A percentile compares a stretch with the other conserved stretches of the same genome.
These are phyloP conservation scores for Polylopha cassiicola DNA, from an alignment of 2,888 invertebrate species.

Conservation along the genomic window DNA sequence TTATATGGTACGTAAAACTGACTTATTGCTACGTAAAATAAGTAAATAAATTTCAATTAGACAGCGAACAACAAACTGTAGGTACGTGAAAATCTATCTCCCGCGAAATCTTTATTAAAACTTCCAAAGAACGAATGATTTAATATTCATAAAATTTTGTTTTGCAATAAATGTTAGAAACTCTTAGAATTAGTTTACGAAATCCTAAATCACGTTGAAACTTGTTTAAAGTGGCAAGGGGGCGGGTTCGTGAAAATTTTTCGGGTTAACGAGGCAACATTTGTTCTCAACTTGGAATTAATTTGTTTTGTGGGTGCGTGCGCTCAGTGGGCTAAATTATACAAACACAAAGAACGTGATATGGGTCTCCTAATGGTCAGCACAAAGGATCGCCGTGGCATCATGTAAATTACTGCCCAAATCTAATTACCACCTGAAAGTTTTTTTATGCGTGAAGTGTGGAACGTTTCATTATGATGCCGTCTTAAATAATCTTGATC, in stretches of 20 bases:
- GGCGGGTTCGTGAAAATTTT: slow-evolving; percentile 34
- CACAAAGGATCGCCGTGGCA: slow-evolving; percentile 50
- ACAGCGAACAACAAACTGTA: slow-evolving; percentile 1
- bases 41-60: no score
- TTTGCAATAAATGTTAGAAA: slow-evolving; percentile 18
- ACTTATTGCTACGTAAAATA: no score
- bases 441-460: slow-evolving; percentile 19
- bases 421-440: slow-evolving; percentile 46
- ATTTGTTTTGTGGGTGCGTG: slow-evolving; percentile 51
- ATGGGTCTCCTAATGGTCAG: slow-evolving; percentile 57
- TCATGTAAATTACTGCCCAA: slow-evolving; percentile 48
- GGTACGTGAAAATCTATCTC: slow-evolving; percentile 9
- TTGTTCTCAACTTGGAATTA: slow-evolving; percentile 59
- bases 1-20: no score
- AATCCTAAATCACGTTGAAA: slow-evolving; percentile 29
- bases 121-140: slow-evolving; percentile 10
- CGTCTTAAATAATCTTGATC: background rate
- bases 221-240: slow-evolving; percentile 32
- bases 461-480: slow-evolving; percentile 13
- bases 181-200: slow-evolving; percentile 30
- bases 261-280: slow-evolving; percentile 53
- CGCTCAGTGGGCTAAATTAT: slow-evolving; percentile 36
- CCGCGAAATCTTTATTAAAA: slow-evolving; percentile 12
- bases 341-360: slow-evolving; percentile 63
- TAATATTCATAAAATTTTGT: slow-evolving; percentile 19